These are phyloP conservation scores for Astatotilapia flaviijosephi DNA, from an alignment of 2,113 vertebrate genomes.

Conservation along the genomic window DNA sequence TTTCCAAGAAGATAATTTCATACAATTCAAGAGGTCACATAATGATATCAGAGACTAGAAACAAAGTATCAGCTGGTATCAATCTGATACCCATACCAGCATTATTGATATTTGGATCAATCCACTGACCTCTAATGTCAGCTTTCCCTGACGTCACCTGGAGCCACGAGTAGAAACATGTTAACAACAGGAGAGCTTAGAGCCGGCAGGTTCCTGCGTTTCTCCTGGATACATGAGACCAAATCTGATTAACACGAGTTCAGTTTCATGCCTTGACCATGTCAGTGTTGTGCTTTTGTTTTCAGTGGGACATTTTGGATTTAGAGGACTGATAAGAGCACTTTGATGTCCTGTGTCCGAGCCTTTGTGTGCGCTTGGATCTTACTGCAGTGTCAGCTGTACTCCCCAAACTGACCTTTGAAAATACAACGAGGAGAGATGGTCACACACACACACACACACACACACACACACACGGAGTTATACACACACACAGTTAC, in stretches of 20 bases:
- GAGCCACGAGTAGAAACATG: not conserved
- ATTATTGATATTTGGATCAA: not conserved
- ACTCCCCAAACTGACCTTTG: not conserved
- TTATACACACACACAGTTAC: accelerated
- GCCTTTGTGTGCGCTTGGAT: not conserved
- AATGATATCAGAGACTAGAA: not conserved
- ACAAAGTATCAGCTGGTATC: not conserved
- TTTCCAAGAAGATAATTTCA: not conserved
- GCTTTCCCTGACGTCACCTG: not conserved
- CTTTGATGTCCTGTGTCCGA: not conserved
- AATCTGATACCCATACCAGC: not conserved
- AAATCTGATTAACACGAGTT: not conserved
- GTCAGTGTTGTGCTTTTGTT: not conserved
- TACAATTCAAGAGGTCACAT: not conserved
- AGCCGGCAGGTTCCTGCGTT: not conserved
- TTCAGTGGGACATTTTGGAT: not conserved
- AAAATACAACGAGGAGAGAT: not conserved
- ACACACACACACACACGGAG: accelerated
- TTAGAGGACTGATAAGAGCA: not conserved
- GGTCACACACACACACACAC: not conserved
- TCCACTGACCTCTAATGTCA: not conserved
- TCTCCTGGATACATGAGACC: not conserved
- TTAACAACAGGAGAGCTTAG: not conserved
- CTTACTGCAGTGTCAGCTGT: slow-evolving; percentile 33
- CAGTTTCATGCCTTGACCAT: not conserved